Percentiles rank a stretch among this genome's conserved stretches.
Evolutionary conservation across 2,113 vertebrate species (phyloP).

Genomic region (Corynorhinus townsendii): DNA sequence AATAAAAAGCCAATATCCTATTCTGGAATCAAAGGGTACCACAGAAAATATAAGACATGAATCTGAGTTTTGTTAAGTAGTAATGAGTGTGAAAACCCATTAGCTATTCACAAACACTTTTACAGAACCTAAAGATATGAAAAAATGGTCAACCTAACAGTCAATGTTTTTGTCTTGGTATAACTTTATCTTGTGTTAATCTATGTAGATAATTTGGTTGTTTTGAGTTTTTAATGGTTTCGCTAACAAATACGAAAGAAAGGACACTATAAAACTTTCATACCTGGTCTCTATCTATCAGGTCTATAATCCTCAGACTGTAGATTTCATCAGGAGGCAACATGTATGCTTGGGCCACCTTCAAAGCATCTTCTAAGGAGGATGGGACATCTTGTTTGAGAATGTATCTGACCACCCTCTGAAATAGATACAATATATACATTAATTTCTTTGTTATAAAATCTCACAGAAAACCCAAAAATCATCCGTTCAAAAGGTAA

Average conservation of each 20-base stretch:
- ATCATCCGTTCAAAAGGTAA: background rate
- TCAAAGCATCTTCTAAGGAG: conserved; percentile 91
- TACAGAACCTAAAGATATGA: background rate
- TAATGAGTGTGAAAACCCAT: background rate
- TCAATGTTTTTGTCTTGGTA: background rate
- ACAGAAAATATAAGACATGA: background rate
- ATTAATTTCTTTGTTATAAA: background rate
- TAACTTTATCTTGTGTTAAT: background rate
- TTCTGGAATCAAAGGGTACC: background rate
- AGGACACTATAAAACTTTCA: background rate
- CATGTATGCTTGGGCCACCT: conserved; percentile 87
- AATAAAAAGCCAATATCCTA: background rate
- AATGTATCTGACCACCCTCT: conserved; percentile 92
- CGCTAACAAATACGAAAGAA: background rate
- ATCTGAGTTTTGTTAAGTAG: background rate
- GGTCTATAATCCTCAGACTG: conserved; percentile 85
- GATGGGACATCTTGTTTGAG: conserved; percentile 88
- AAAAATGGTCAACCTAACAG: background rate
- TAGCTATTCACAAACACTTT: background rate
- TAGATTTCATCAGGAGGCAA: conserved; percentile 87
- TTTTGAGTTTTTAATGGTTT: background rate
- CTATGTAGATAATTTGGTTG: background rate
- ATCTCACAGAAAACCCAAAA: background rate
- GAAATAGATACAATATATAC: background rate
- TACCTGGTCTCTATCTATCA: conserved; percentile 88